Conservation (phyloP, 2,113 vertebrate species). For the Micronisus gabar region DNA sequence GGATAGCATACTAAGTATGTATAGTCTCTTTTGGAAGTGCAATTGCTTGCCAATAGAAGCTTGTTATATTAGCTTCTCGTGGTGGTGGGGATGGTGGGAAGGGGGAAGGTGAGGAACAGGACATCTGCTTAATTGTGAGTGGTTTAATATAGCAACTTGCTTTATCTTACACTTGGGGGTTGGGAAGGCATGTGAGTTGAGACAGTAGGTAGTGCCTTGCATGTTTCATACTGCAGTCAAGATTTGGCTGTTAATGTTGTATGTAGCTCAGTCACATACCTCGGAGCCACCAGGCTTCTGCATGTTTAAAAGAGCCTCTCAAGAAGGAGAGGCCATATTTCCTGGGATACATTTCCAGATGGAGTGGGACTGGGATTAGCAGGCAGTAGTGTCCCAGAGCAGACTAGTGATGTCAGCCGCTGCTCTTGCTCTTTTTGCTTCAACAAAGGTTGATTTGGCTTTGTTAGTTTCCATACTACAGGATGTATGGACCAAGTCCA, state of each 20-base stretch:
- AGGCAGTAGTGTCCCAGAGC: background rate
- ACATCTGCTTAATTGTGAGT: background rate
- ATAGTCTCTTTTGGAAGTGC: background rate
- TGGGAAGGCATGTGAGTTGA: constrained; percentile 9
- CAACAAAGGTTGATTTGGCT: background rate
- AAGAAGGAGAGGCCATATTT: background rate
- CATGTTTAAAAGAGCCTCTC: background rate
- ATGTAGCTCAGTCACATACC: background rate
- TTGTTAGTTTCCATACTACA: background rate
- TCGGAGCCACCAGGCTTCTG: background rate
- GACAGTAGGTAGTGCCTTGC: background rate
- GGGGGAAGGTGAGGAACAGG: background rate
- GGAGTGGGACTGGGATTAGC: background rate
- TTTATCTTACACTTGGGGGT: background rate
- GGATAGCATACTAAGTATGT: background rate
- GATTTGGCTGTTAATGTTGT: constrained; percentile 16
- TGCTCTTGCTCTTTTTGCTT: background rate
- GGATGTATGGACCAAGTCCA: background rate
- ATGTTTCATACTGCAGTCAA: constrained; percentile 33
- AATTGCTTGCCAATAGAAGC: background rate
- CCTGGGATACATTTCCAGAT: background rate
- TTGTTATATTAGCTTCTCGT: background rate
- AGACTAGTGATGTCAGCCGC: background rate
- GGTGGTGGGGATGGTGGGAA: too few species aligned
- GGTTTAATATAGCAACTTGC: background rate